Evolutionary conservation across 2,113 vertebrate species (phyloP).

Genomic region (Cepphus grylle): DNA sequence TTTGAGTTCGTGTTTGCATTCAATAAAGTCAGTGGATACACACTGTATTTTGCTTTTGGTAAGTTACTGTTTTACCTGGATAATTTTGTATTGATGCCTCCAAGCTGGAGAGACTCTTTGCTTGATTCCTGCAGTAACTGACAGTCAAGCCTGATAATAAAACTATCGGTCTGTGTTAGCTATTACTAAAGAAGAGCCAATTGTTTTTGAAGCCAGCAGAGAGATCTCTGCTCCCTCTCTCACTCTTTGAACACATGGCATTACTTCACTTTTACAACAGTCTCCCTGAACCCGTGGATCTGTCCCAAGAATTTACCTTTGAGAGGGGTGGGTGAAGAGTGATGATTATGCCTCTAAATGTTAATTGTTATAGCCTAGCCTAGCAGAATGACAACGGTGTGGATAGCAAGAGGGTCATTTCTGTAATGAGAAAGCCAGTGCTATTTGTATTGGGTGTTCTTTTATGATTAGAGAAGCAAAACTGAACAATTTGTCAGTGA

Average conservation of each 20-base stretch:
- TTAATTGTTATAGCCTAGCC: not conserved
- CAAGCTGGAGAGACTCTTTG: not conserved
- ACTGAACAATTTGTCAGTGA: constrained; percentile 39
- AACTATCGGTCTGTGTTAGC: not conserved
- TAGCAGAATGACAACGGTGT: constrained; percentile 20
- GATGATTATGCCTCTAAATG: constrained; percentile 3
- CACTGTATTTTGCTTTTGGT: not conserved
- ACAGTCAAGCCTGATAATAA: not conserved
- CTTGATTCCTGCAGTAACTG: not conserved
- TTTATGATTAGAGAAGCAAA: constrained; percentile 49
- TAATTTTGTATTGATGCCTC: not conserved
- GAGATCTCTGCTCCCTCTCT: not conserved
- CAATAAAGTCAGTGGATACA: not conserved
- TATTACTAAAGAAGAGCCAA: not conserved
- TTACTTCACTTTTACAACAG: not conserved
- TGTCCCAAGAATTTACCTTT: not conserved
- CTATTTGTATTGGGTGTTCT: not conserved
- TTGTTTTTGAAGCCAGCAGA: not conserved
- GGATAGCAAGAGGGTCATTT: constrained; percentile 28
- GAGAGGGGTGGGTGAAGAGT: not conserved
- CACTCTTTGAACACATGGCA: not conserved
- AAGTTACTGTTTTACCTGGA: not conserved
- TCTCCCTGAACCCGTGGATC: not conserved
- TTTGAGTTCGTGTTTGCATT: not conserved
- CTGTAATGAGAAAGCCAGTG: constrained; percentile 19